Conservation (phyloP, 2,113 vertebrate species). For the Anarhynchus alexandrinus region DNA sequence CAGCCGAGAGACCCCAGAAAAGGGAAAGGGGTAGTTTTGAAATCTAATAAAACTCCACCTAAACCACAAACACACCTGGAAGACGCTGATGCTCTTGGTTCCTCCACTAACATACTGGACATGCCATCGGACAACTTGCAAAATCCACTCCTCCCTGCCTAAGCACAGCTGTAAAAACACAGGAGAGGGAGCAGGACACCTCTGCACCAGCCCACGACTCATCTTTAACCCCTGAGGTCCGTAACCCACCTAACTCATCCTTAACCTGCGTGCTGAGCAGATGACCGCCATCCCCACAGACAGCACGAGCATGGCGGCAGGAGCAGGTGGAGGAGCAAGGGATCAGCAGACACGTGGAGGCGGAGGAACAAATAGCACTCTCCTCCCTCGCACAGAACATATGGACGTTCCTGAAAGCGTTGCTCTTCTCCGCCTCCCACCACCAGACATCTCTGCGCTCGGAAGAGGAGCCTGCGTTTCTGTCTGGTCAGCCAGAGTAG, state of each 20-base stretch:
- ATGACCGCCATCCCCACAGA: neutral
- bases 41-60: neutral
- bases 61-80: neutral
- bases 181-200: neutral
- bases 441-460: rapidly evolving
- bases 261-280: neutral
- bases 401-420: neutral
- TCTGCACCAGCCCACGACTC: rapidly evolving
- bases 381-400: neutral
- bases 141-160: neutral
- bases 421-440: neutral
- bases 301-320: neutral
- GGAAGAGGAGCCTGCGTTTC: neutral
- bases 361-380: neutral
- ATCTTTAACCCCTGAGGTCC: neutral
- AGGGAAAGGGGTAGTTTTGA: neutral
- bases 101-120: neutral
- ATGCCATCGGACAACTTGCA: no score
- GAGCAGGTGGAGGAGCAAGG: neutral
- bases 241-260: neutral
- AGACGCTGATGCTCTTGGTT: neutral
- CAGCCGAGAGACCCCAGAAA: neutral
- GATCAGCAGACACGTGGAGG: neutral
- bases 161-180: rapidly evolving
- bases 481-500: neutral